Evolutionary conservation across 2,797 vertebrate genomes (phyloP), one percentile per base, ranked within the genome.

Genomic region (Remorina albescens): DNA sequence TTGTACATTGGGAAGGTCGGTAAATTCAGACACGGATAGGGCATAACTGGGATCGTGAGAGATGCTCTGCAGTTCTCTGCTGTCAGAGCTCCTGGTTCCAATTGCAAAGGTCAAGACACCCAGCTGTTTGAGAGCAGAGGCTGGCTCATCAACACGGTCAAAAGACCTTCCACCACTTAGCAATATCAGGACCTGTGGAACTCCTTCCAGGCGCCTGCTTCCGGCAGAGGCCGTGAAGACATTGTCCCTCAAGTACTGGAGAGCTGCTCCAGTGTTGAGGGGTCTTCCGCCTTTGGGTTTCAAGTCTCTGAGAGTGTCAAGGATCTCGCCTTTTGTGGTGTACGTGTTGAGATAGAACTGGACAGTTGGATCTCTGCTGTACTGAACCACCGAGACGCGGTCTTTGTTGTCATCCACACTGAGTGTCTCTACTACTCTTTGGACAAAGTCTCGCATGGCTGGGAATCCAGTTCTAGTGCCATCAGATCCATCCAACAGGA

Each of bases 131-230:
- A 96, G 86, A 41, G 93, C 92, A 8, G 70, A 50, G 0, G 91
- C 93, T 0, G 94, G 78, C 0, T 86, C 69, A 63, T 90, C 84
- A 26, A 96, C 91, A 0, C 94, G 92, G 1, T 97, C 96, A 64
- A 77, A 90, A 3, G 95, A 96, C 26, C 74, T 87, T 77, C 94
- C 94, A 1, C 94, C 92, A 0, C 91, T 96, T 50, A 97, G 77
- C 25, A 96, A 83, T 1, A 96, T 88, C 37, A 96, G 82, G 39
- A 96, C 84, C 79, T 96, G 96, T 0, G 95, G 95, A 34, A 95
- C 91, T 0, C 94, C 94, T 26, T 96, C 89, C 0, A 58, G 72
- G 36, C 90, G 89, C 63, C 95, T 91, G 87, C 95, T 96, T 23
- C 96, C 68, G 0, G 67, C 34, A 26, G 72, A 58, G 36, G 44